These are phyloP conservation scores for Apodemia arnacis DNA, from an alignment of 2,888 invertebrate genomes.

Conservation along the genomic window DNA sequence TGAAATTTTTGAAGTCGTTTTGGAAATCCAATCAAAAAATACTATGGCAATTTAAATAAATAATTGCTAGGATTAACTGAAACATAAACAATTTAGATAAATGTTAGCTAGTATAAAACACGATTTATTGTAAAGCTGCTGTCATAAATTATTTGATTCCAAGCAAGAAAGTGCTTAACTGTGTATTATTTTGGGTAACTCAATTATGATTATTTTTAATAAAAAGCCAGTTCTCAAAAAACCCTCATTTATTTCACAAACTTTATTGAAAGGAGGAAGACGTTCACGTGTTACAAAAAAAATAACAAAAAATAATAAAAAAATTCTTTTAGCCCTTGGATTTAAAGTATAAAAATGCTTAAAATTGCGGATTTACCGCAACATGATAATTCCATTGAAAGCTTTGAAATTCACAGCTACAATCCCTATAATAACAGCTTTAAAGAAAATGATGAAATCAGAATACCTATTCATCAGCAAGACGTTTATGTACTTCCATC, in stretches of 20 bases:
- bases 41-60: no score
- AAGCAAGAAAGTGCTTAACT: no score
- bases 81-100: no score
- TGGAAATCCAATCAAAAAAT: no score
- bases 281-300: background rate
- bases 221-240: no score
- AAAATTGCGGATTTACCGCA: background rate
- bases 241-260: no score
- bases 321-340: slow-evolving; percentile 10
- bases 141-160: no score
- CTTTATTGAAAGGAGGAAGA: background rate
- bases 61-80: no score
- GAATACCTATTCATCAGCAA: slow-evolving; percentile 7
- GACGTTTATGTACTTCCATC: background rate
- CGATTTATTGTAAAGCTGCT: no score
- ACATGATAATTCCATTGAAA: slow-evolving; percentile 2
- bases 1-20: background rate
- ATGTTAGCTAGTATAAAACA: no score
- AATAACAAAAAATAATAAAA: slow-evolving; percentile 34
- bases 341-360: background rate
- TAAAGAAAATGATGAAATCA: slow-evolving; percentile 20
- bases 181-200: no score
- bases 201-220: no score
- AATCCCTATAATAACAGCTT: background rate
- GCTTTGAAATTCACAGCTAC: slow-evolving; percentile 1